Evolutionary conservation across 37 sponge, comb jelly and placozoan genomes (phyloP).

Genomic region (Haliclona indistincta): DNA sequence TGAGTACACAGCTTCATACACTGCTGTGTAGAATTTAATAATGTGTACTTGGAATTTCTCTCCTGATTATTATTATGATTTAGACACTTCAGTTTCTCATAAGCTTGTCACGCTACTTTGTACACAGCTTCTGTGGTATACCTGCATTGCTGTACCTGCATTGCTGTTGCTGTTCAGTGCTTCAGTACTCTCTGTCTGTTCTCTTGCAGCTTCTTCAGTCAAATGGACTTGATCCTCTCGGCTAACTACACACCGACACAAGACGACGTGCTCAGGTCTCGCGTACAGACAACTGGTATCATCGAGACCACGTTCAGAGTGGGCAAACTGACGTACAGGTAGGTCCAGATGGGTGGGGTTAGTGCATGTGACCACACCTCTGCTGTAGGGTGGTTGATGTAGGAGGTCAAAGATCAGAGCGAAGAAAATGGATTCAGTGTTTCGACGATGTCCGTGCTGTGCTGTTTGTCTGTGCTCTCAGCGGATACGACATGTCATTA

Average conservation of each 20-base stretch:
- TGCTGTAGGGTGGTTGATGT: slow-evolving; percentile 89
- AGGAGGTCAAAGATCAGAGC: slow-evolving; percentile 97
- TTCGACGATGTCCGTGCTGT: slow-evolving; percentile 98
- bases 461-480: slow-evolving; percentile 93
- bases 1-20: slow-evolving; percentile 57
- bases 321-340: slow-evolving; percentile 90
- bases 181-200: not conserved
- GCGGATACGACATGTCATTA: slow-evolving; percentile 96
- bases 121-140: too few relatives aligned
- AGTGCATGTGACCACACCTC: not conserved
- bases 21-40: not conserved
- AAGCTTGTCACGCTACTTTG: too few relatives aligned
- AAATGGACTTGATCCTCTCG: slow-evolving; percentile 78
- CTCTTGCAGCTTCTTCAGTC: slow-evolving; percentile 76
- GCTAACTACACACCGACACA: slow-evolving; percentile 77
- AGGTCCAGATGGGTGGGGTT: not conserved
- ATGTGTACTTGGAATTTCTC: not conserved
- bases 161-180: not conserved
- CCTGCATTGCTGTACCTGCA: not conserved
- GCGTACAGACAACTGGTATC: slow-evolving; percentile 95
- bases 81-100: too few relatives aligned
- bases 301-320: slow-evolving; percentile 91
- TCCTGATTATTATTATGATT: not conserved
- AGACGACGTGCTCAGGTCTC: slow-evolving; percentile 89
- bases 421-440: slow-evolving; percentile 99